phyloP scores from a whole-genome alignment of 2,888 invertebrate genomes.

The Pyralis farinalis region DNA sequence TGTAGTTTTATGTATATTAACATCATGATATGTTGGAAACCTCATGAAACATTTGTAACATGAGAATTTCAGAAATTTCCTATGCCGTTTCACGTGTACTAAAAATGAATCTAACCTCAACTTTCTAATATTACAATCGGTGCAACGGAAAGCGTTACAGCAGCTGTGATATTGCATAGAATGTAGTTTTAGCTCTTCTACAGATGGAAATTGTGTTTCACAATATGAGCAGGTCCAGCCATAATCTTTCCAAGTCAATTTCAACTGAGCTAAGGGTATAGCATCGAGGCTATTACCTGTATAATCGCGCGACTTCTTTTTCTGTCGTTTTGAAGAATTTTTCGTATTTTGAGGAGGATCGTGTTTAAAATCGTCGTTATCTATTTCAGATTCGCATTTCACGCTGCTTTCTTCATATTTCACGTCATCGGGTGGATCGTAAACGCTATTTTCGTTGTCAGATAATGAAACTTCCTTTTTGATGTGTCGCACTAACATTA shows the following conservation, averaged over 20 bases:
- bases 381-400: slow-evolving; percentile 20
- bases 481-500: slow-evolving; percentile 29
- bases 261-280: slow-evolving; percentile 39
- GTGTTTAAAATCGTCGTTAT: slow-evolving; percentile 12
- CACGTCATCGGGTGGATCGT: slow-evolving; percentile 12
- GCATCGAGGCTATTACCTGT: slow-evolving; percentile 20
- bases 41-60: slow-evolving; percentile 48
- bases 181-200: slow-evolving; percentile 75
- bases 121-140: slow-evolving; percentile 75
- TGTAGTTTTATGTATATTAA: slow-evolving; percentile 28
- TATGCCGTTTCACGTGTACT: slow-evolving; percentile 81
- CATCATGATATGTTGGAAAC: slow-evolving; percentile 31
- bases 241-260: slow-evolving; percentile 53
- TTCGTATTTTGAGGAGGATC: background rate
- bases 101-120: slow-evolving; percentile 44
- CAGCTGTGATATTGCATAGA: slow-evolving; percentile 81
- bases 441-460: slow-evolving; percentile 20
- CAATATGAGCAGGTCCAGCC: slow-evolving; percentile 56
- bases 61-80: slow-evolving; percentile 75
- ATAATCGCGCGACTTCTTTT: slow-evolving; percentile 14
- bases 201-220: slow-evolving; percentile 41
- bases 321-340: slow-evolving; percentile 9
- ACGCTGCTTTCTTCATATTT: slow-evolving; percentile 11
- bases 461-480: slow-evolving; percentile 31
- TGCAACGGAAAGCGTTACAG: slow-evolving; percentile 83